Evolutionary conservation across 2,113 vertebrate genomes (phyloP).

Genomic region (Edolisoma coerulescens): DNA sequence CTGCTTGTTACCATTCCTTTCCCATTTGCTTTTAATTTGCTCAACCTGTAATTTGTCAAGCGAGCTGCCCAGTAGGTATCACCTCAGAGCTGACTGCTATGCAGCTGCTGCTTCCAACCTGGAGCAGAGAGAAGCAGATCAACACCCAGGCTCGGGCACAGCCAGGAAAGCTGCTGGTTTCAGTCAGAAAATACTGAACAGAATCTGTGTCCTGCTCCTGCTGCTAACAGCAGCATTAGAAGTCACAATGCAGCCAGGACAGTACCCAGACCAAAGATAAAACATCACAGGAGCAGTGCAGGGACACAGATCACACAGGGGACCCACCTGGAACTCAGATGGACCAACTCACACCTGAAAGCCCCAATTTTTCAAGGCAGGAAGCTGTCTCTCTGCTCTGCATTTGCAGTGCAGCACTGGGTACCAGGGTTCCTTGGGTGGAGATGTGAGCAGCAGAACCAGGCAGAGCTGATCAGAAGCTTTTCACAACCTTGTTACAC

Average conservation of each 20-base stretch:
- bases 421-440: rapidly evolving
- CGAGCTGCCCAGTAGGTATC: neutral
- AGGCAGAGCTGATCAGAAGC: neutral
- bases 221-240: neutral
- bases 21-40: neutral
- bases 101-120: neutral
- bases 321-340: neutral
- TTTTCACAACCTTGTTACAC: neutral
- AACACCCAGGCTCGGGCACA: neutral
- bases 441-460: neutral
- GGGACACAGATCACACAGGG: neutral
- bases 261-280: neutral
- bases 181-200: neutral
- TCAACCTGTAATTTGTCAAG: neutral
- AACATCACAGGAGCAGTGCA: neutral
- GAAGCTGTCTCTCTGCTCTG: neutral
- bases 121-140: neutral
- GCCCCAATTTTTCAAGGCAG: neutral
- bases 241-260: neutral
- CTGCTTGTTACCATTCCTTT: neutral
- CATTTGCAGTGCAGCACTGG: neutral
- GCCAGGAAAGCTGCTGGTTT: neutral
- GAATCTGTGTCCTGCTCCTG: neutral
- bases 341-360: neutral
- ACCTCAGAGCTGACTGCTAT: neutral